Evolutionary conservation across 2,888 invertebrate genomes (phyloP).

Genomic region (Ashinkailepas kermadecensis): DNA sequence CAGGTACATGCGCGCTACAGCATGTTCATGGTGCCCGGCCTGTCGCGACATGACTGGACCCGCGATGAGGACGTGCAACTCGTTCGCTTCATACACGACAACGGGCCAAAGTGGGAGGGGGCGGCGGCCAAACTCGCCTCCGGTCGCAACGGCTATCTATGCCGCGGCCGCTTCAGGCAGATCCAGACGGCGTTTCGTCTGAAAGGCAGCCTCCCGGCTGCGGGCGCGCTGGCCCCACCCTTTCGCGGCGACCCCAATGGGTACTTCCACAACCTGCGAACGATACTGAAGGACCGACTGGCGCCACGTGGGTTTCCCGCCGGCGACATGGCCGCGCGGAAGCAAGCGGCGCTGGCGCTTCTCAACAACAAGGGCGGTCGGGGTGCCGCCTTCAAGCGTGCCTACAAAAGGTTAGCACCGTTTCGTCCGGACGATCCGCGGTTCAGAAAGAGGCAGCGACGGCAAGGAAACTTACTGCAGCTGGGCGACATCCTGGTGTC

Average conservation of each 20-base stretch:
- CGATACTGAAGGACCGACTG: neutral
- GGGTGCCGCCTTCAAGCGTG: too few relatives aligned
- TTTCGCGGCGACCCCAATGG: too few relatives aligned
- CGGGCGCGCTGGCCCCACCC: neutral
- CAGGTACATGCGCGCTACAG: neutral
- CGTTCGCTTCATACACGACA: neutral
- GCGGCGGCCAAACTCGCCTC: neutral
- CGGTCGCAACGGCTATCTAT: neutral
- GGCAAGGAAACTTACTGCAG: neutral
- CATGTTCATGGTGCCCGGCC: neutral
- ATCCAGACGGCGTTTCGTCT: neutral
- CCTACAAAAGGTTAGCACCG: too few relatives aligned
- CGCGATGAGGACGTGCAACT: neutral
- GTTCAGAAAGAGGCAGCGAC: too few relatives aligned
- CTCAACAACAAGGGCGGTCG: neutral
- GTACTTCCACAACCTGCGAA: neutral
- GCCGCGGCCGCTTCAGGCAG: neutral
- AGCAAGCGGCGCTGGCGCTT: neutral
- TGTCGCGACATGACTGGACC: neutral
- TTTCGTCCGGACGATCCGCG: too few relatives aligned
- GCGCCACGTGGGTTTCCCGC: neutral
- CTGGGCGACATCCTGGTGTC: neutral
- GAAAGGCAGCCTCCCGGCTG: neutral
- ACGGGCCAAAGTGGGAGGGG: neutral
- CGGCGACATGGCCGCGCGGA: neutral